Evolutionary conservation across 2,797 vertebrate genomes (phyloP).

Genomic region (Diplodus sargus): DNA sequence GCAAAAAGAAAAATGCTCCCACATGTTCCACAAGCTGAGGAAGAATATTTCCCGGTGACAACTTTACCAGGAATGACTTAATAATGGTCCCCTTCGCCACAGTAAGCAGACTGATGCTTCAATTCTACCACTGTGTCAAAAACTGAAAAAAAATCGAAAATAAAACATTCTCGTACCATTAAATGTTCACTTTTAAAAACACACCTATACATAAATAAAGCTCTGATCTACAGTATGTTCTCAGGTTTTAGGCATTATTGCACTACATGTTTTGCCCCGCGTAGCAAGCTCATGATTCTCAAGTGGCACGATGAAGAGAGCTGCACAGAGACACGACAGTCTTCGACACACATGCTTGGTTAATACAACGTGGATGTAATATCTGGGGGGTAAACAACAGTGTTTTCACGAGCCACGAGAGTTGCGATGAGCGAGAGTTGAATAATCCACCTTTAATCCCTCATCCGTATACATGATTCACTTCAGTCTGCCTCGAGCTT

Average conservation of each 20-base stretch:
- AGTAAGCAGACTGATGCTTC: slow-evolving; percentile 3
- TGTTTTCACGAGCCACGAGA: slow-evolving; percentile 26
- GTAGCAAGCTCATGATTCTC: slow-evolving; percentile 30
- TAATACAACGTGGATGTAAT: slow-evolving; percentile 43
- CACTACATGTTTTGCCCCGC: slow-evolving; percentile 62
- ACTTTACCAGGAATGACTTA: slow-evolving; percentile 35
- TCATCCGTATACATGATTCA: background rate
- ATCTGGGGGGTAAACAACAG: slow-evolving; percentile 23
- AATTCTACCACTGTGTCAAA: slow-evolving; percentile 12
- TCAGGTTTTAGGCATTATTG: slow-evolving; percentile 60
- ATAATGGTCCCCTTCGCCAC: slow-evolving; percentile 42
- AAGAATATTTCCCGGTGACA: slow-evolving; percentile 27
- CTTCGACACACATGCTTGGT: slow-evolving; percentile 60
- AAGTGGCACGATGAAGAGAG: slow-evolving; percentile 60
- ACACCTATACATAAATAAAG: slow-evolving; percentile 64
- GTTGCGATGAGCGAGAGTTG: background rate
- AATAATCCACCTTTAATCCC: slow-evolving; percentile 7
- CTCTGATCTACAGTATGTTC: slow-evolving; percentile 62
- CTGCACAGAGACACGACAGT: slow-evolving; percentile 61
- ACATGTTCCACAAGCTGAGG: slow-evolving; percentile 17
- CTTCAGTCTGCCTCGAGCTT: slow-evolving; percentile 33
- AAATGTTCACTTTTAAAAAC: slow-evolving; percentile 21
- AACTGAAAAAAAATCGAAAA: slow-evolving; percentile 36
- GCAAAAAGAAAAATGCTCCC: slow-evolving; percentile 27
- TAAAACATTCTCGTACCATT: slow-evolving; percentile 33